These are phyloP conservation scores for Arvicanthis niloticus DNA, from an alignment of 2,113 vertebrate species.

Conservation along the genomic window DNA sequence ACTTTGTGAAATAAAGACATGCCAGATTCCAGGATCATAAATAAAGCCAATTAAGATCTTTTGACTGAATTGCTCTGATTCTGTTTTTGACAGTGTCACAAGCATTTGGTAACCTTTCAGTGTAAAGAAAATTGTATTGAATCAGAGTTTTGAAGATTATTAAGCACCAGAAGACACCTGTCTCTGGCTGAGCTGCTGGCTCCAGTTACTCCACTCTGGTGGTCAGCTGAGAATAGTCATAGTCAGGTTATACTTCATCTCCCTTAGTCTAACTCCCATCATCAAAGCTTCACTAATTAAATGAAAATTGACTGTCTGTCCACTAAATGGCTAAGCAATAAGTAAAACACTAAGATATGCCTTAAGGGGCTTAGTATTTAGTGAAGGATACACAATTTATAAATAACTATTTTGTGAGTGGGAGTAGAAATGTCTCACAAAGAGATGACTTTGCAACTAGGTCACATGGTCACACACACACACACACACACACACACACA, in stretches of 20 bases:
- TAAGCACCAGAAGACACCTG: background rate
- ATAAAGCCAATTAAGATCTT: slow-evolving; percentile 7
- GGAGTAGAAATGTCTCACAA: background rate
- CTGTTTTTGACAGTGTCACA: background rate
- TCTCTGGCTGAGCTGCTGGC: background rate
- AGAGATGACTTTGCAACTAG: background rate
- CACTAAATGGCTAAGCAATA: background rate
- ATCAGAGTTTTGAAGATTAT: background rate
- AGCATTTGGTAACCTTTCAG: background rate
- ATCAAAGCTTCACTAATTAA: background rate
- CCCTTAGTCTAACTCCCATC: background rate
- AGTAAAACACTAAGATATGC: background rate
- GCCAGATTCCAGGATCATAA: background rate
- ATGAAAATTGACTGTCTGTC: background rate
- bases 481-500: no score
- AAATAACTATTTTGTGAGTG: background rate
- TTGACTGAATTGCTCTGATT: background rate
- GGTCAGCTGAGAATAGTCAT: no score
- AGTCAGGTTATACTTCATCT: background rate
- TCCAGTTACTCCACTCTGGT: background rate
- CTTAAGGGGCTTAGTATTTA: background rate
- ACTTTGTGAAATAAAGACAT: background rate
- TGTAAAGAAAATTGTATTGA: background rate
- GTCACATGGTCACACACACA: background rate
- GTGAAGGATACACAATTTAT: background rate